Percentiles rank a stretch among this genome's conserved stretches.
Conservation (phyloP, 2,797 vertebrate species). For the Chanos chanos region DNA sequence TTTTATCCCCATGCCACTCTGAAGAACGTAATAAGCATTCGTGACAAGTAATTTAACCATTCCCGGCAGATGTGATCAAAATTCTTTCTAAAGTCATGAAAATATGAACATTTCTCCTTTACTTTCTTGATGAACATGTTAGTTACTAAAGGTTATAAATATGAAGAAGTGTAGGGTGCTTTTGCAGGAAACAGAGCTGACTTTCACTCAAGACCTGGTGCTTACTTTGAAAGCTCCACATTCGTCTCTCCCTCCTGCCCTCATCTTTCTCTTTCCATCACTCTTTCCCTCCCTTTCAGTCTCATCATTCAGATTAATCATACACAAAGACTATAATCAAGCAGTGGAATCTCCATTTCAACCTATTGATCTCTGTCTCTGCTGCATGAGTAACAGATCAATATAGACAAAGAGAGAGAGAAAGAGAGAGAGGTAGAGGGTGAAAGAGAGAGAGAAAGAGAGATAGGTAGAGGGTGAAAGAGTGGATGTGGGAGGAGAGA, state of each 20-base stretch:
- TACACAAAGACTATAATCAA: slow-evolving; percentile 30
- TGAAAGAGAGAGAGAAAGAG: neutral
- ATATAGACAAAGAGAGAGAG: slow-evolving; percentile 18
- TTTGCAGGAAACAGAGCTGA: too few relatives aligned
- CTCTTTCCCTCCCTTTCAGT: slow-evolving; percentile 8
- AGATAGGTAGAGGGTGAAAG: neutral
- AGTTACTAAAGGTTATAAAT: too few relatives aligned
- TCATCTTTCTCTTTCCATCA: neutral
- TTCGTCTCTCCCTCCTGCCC: neutral
- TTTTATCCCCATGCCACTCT: too few relatives aligned
- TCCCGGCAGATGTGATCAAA: too few relatives aligned
- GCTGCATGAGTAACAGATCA: slow-evolving; percentile 40
- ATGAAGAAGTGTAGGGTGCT: too few relatives aligned
- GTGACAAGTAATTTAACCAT: too few relatives aligned
- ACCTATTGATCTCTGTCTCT: slow-evolving; percentile 36
- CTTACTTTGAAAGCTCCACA: too few relatives aligned
- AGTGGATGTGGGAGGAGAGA: neutral
- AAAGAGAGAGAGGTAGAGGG: neutral
- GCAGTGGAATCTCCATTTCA: slow-evolving; percentile 41
- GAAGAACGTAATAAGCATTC: too few relatives aligned
- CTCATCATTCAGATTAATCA: slow-evolving; percentile 36
- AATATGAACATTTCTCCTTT: too few relatives aligned
- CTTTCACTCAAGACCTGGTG: too few relatives aligned
- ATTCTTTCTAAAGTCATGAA: too few relatives aligned
- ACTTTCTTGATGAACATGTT: too few relatives aligned